These are phyloP conservation scores for Rotaria macrura DNA, from an alignment of 2,888 invertebrate species.

Conservation along the genomic window DNA sequence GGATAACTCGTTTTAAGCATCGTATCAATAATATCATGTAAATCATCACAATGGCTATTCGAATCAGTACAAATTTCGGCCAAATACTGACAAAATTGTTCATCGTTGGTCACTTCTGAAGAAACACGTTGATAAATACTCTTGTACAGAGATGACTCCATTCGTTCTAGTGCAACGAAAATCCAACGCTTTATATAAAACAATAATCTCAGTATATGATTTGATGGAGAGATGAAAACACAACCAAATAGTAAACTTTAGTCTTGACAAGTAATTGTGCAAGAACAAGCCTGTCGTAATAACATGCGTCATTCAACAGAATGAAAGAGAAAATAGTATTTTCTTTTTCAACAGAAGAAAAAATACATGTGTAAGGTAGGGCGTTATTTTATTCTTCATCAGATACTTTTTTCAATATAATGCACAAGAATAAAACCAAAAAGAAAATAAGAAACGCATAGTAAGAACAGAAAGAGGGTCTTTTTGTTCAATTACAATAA, in stretches of 20 bases:
- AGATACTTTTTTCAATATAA: neutral
- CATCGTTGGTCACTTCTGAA: neutral
- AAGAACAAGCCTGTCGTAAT: neutral
- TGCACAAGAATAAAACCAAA: neutral
- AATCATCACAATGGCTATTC: constrained; percentile 5
- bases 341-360: neutral
- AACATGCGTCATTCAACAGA: neutral
- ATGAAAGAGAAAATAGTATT: neutral
- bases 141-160: neutral
- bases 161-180: neutral
- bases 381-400: neutral
- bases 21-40: neutral
- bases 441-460: neutral
- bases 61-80: neutral
- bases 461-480: too few species aligned
- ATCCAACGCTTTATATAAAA: neutral
- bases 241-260: neutral
- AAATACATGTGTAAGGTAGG: neutral
- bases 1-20: constrained; percentile 1
- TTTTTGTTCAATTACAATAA: neutral
- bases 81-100: neutral
- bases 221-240: neutral
- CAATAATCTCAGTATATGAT: too few species aligned
- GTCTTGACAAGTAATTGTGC: neutral
- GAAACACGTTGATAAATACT: neutral